These are phyloP conservation scores for Campylomormyrus tamandua DNA, from an alignment of 2,113 vertebrate genomes.

Conservation along the genomic window DNA sequence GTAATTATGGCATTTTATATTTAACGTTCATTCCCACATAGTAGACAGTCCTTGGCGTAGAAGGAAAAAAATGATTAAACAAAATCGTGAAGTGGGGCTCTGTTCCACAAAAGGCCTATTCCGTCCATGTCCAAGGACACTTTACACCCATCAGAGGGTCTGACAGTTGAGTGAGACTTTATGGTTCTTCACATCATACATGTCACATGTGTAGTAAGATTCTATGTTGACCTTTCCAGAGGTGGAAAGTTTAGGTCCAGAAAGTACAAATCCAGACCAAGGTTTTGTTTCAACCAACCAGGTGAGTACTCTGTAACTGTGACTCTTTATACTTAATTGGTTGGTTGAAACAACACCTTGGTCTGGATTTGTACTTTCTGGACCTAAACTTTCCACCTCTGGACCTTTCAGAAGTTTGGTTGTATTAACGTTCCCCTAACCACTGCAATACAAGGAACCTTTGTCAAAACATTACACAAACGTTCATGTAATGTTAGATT, in stretches of 20 bases:
- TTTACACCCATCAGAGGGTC: not conserved
- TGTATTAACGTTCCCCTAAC: not conserved
- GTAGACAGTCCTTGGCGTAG: not conserved
- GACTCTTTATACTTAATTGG: no score
- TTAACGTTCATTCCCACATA: slow-evolving; percentile 14
- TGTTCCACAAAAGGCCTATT: not conserved
- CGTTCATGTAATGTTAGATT: not conserved
- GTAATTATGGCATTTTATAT: slow-evolving; percentile 15
- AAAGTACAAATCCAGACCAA: no score
- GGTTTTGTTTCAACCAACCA: no score
- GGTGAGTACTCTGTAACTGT: no score
- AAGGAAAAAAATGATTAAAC: not conserved
- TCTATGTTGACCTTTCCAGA: not conserved
- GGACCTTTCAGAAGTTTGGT: not conserved
- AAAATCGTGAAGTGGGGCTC: not conserved
- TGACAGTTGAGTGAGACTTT: not conserved
- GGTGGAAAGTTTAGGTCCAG: no score
- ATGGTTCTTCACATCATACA: not conserved
- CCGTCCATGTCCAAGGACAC: not conserved
- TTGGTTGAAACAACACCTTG: no score
- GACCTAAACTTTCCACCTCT: no score
- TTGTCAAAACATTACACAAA: not conserved
- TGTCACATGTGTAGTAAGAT: not conserved
- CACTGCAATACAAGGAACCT: not conserved
- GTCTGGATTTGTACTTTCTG: no score